A percentile compares a stretch with the other conserved stretches of the same genome.
phyloP scores from a whole-genome alignment of 2,888 invertebrate genomes.

The Dusona sp. region DNA sequence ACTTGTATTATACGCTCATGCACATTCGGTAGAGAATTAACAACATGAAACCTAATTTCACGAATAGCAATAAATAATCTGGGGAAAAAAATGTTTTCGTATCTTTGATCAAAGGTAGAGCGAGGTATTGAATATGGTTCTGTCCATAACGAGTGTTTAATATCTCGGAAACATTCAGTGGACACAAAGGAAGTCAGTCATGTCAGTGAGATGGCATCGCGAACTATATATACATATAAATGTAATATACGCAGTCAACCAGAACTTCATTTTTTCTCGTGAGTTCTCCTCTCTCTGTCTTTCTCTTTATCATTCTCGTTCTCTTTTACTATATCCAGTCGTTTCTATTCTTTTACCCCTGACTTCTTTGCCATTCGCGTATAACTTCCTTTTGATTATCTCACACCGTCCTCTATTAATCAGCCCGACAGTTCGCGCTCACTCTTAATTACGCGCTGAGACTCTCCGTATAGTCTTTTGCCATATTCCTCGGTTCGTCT shows the following conservation, averaged over 20 bases:
- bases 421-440: constrained; percentile 82
- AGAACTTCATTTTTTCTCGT: constrained; percentile 63
- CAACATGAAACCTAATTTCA: constrained; percentile 12
- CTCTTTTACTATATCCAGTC: constrained; percentile 45
- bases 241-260: constrained; percentile 61
- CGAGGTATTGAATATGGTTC: constrained; percentile 62
- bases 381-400: constrained; percentile 84
- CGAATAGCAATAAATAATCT: neutral
- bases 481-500: constrained; percentile 40
- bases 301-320: constrained; percentile 3
- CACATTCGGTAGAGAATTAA: constrained; percentile 12
- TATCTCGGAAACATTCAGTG: constrained; percentile 65
- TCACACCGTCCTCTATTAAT: constrained; percentile 84
- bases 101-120: constrained; percentile 37
- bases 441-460: constrained; percentile 82
- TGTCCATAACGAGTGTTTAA: constrained; percentile 69
- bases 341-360: constrained; percentile 70
- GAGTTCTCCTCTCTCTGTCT: neutral
- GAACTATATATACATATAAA: constrained; percentile 50
- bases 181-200: constrained; percentile 69
- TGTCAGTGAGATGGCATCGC: constrained; percentile 76
- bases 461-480: constrained; percentile 70
- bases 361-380: constrained; percentile 81
- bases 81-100: neutral
- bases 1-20: neutral